Conservation (phyloP, 2,113 vertebrate species). For the Podarcis cretensis region DNA sequence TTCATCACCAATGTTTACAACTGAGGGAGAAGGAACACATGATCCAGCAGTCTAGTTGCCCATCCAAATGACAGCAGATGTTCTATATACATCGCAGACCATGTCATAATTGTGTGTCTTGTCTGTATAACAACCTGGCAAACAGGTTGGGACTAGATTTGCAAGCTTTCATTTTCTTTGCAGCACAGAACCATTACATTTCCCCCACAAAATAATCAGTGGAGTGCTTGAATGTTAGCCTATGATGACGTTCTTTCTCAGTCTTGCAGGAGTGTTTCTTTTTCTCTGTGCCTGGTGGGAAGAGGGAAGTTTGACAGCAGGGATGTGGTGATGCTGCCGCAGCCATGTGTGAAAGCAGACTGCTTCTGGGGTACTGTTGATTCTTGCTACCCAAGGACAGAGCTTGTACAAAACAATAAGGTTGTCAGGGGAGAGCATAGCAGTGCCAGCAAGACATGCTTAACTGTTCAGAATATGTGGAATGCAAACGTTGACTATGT, state of each 20-base stretch:
- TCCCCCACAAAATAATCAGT: too few species aligned
- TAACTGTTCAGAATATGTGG: background rate
- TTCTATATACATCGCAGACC: too few species aligned
- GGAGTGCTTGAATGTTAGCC: too few species aligned
- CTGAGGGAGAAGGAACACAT: background rate
- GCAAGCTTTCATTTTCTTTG: background rate
- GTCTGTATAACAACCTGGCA: background rate
- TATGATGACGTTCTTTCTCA: background rate
- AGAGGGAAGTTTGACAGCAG: background rate
- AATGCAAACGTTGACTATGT: background rate
- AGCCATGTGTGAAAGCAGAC: background rate
- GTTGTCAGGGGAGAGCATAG: too few species aligned
- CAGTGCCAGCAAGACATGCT: background rate
- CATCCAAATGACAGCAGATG: background rate
- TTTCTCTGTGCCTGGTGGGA: background rate
- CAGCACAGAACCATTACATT: background rate
- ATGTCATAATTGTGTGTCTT: background rate
- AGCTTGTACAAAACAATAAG: background rate
- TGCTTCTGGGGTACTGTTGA: background rate
- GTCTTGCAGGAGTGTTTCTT: background rate
- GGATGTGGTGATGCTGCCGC: background rate
- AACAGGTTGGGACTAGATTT: too few species aligned
- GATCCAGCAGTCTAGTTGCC: background rate
- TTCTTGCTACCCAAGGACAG: background rate
- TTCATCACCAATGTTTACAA: background rate